Percentiles rank a stretch among this genome's conserved stretches.
Evolutionary conservation across 2,797 vertebrate genomes (phyloP).

Genomic region (Prionace glauca): DNA sequence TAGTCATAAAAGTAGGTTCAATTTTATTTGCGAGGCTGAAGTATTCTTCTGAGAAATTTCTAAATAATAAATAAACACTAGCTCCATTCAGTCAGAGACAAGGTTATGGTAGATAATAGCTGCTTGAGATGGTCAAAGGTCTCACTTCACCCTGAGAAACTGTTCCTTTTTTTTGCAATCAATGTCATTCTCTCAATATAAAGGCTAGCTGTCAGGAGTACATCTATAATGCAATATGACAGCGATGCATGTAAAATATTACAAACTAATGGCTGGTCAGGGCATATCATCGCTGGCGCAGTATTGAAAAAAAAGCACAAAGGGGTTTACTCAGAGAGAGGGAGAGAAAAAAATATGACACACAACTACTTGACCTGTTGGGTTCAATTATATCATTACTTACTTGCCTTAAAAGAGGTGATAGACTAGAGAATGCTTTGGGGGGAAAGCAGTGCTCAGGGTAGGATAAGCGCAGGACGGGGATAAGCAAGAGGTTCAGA

Average conservation of each 20-base stretch:
- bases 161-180: conserved; percentile 26
- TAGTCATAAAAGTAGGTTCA: background rate
- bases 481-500: background rate
- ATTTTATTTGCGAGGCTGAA: background rate
- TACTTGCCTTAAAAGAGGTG: conserved; percentile 15
- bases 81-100: conserved; percentile 12
- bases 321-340: background rate
- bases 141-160: conserved; percentile 26
- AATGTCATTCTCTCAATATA: conserved; percentile 14
- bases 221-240: conserved; percentile 28
- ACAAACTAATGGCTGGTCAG: conserved; percentile 23
- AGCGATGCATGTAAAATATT: conserved; percentile 14
- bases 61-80: background rate
- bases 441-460: background rate
- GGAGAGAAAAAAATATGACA: conserved; percentile 10
- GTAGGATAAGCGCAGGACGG: conserved; percentile 7
- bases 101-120: conserved; percentile 3
- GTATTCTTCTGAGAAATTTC: background rate
- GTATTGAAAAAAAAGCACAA: background rate
- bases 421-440: background rate
- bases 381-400: conserved; percentile 31
- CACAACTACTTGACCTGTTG: conserved; percentile 21
- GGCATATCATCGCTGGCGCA: background rate
- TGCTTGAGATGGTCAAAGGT: conserved; percentile 32
- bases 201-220: conserved; percentile 14